Base-by-base conservation (phyloP, 2,797 vertebrate genomes). In the Gadopsis bispinosus region DNA sequence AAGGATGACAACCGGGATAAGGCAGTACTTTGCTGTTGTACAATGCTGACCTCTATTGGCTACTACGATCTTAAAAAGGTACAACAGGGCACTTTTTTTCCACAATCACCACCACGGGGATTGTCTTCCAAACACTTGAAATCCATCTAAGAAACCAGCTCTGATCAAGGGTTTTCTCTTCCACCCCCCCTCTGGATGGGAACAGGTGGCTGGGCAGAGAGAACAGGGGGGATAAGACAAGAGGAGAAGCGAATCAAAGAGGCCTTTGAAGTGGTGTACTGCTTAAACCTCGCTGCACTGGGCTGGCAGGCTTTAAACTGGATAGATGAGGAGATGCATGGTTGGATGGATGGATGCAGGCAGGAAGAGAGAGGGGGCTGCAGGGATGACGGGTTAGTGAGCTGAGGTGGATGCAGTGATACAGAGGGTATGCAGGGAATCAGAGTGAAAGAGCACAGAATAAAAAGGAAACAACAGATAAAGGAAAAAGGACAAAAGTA, bases 41-140 rank as follows among this genome's bases (percentile, higher is more conserved):
- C 83, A 88, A 93, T 78, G 77, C 83, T 92, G 93, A 86, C 93
- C 92, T 93, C 93, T 93, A 75, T 73, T 92, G 92, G 91, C 65
- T 5, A 59, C 54, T 47, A n/a, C 12, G 59, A 58, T 51, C 14
- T 22, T 31, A 39, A 66, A 39, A 66, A 2, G 11, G 1, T 7
- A 29, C 71, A 71, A 33, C 43, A 35, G 7, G 13, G 8, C 17
- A 22, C 12, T 16, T 9, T 45, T 58, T 60, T n/a, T 22, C n/a
- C 20, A 66, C 48, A 79, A 69, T 53, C 29, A 48, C 56, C 17
- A 62, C 53, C n/a, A 14, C 47, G 31, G 51, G 77, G 31, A 56
- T 62, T 55, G 37, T 83, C 41, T 54, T 67, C 22, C 33, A 79
- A 73, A 75, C 45, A 50, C 71, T 62, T 43, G 14, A 77, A 74